Percentiles rank a stretch among this genome's conserved stretches.
Conservation (phyloP, 2,888 invertebrate genomes). For the Steinernema carpocapsae region DNA sequence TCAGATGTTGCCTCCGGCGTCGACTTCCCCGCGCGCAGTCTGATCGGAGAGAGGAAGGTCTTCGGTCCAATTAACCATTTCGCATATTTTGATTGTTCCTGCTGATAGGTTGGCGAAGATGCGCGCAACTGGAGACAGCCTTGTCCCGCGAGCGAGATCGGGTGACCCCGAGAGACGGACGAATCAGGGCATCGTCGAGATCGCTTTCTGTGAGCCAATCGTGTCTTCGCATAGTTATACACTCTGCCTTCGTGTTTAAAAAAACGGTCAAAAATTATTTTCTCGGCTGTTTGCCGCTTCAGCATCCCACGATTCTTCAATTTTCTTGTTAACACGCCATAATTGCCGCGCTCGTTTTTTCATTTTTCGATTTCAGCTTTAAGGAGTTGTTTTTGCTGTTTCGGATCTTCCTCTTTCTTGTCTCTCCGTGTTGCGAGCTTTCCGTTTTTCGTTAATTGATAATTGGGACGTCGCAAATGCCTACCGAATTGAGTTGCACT, state of each 20-base stretch:
- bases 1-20: slow-evolving; percentile 11
- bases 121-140: slow-evolving; percentile 10
- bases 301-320: background rate
- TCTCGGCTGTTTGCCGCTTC: background rate
- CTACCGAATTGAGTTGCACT: too few species aligned
- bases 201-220: slow-evolving; percentile 34
- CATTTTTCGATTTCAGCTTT: background rate
- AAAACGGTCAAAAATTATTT: slow-evolving; percentile 28
- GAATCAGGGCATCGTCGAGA: slow-evolving; percentile 33
- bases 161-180: slow-evolving; percentile 30
- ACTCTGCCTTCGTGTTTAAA: background rate
- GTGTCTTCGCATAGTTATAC: slow-evolving; percentile 16
- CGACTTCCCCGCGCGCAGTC: background rate
- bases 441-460: background rate
- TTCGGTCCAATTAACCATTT: slow-evolving; percentile 33
- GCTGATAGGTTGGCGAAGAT: slow-evolving; percentile 29
- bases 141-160: slow-evolving; percentile 1
- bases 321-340: background rate
- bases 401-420: background rate
- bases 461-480: too few species aligned
- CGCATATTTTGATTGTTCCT: slow-evolving; percentile 35
- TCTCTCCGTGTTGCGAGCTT: background rate
- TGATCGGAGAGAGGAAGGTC: background rate
- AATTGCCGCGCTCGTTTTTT: background rate
- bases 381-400: too few species aligned